These are phyloP conservation scores for Heliothis virescens DNA, from an alignment of 1,140 invertebrate genomes.

Conservation along the genomic window DNA sequence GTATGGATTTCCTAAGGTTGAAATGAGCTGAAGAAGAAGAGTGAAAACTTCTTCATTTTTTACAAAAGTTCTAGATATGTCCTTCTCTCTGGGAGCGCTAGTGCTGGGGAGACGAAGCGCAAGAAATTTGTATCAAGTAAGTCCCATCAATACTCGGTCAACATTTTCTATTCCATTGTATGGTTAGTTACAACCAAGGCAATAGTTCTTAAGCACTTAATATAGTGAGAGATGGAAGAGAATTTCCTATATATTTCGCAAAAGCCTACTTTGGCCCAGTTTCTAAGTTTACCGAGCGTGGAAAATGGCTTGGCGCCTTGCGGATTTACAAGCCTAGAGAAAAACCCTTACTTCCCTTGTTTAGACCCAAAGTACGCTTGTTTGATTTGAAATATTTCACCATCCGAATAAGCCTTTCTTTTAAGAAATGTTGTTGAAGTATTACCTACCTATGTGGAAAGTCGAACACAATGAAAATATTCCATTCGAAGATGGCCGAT, in stretches of 20 bases:
- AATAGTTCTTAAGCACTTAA: slow-evolving; percentile 83
- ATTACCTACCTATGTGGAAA: neutral
- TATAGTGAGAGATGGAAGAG: slow-evolving; percentile 70
- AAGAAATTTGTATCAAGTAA: no score
- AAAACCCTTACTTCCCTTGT: slow-evolving; percentile 60
- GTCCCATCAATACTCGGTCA: neutral
- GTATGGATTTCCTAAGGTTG: no score
- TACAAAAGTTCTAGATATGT: no score
- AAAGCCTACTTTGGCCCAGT: slow-evolving; percentile 83
- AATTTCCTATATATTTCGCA: slow-evolving; percentile 79
- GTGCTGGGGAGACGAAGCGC: no score
- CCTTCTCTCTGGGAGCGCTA: no score
- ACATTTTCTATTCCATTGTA: slow-evolving; percentile 77
- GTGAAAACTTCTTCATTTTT: no score
- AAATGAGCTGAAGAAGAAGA: no score
- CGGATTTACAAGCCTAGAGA: slow-evolving; percentile 78
- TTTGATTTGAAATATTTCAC: slow-evolving; percentile 41
- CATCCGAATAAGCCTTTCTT: slow-evolving; percentile 24
- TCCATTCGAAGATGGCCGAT: slow-evolving; percentile 9
- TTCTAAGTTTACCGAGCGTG: slow-evolving; percentile 81
- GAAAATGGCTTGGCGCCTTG: slow-evolving; percentile 80
- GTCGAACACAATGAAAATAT: slow-evolving; percentile 13
- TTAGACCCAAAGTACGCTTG: slow-evolving; percentile 35
- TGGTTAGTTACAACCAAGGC: slow-evolving; percentile 69
- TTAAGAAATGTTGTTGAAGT: slow-evolving; percentile 13